A percentile compares a stretch with the other conserved stretches of the same genome.
These are phyloP conservation scores for Enteromius mattozi DNA, from an alignment of 2,797 vertebrate species.

Conservation along the genomic window DNA sequence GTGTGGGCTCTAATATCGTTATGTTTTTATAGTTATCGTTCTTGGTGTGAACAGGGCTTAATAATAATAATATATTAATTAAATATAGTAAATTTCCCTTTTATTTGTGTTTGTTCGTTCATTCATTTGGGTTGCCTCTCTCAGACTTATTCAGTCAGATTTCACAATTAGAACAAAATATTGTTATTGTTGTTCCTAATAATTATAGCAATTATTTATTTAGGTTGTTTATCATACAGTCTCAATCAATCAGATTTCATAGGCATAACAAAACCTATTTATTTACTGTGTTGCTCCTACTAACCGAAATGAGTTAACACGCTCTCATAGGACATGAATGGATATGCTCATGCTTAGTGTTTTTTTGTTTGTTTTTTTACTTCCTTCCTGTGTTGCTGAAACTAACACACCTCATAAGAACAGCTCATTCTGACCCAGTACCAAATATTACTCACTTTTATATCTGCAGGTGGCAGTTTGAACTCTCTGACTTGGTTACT, in stretches of 20 bases:
- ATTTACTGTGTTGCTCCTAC: neutral
- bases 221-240: neutral
- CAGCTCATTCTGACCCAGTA: conserved; percentile 18
- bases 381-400: conserved; percentile 18
- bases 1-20: too few relatives aligned
- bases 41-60: too few relatives aligned
- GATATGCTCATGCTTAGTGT: neutral
- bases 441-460: conserved; percentile 22
- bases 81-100: neutral
- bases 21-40: too few relatives aligned
- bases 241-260: neutral
- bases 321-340: neutral
- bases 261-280: neutral
- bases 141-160: neutral
- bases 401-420: conserved; percentile 1
- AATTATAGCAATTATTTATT: neutral
- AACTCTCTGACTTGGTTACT: conserved; percentile 43
- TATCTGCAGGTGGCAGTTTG: neutral
- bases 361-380: neutral
- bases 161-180: neutral
- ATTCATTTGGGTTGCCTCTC: neutral
- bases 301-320: neutral
- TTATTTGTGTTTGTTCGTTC: neutral
- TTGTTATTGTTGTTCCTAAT: neutral
- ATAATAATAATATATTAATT: neutral